Conservation (phyloP, 2,797 vertebrate species). For the Echiichthys vipera region DNA sequence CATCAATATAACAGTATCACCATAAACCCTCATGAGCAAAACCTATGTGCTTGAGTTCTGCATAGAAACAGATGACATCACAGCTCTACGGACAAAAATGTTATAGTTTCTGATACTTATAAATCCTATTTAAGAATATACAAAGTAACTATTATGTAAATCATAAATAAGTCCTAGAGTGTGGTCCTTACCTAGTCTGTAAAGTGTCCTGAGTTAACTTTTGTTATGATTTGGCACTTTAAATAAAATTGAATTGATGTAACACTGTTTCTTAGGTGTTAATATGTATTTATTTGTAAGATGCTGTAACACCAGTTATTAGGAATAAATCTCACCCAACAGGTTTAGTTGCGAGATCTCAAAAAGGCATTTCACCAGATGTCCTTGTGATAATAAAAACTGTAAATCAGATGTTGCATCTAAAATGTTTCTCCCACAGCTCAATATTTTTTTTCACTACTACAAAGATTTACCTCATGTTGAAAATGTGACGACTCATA, state of each 20-base stretch:
- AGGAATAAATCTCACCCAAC: neutral
- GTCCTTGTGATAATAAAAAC: neutral
- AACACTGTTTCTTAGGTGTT: neutral
- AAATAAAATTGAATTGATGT: too few species aligned
- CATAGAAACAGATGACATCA: constrained; percentile 18
- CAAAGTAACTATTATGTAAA: too few species aligned
- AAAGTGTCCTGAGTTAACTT: too few species aligned
- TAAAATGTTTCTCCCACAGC: neutral
- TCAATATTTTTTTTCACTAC: neutral
- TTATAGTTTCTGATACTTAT: too few species aligned
- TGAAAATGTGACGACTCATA: neutral
- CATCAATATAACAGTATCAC: too few species aligned
- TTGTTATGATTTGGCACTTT: too few species aligned
- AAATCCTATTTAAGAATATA: too few species aligned
- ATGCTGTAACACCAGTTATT: neutral
- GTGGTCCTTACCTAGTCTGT: too few species aligned
- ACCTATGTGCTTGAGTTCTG: neutral
- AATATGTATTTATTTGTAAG: neutral
- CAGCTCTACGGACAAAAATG: neutral
- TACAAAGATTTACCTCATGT: neutral
- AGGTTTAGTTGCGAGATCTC: neutral
- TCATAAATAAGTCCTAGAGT: too few species aligned
- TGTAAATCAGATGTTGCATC: neutral
- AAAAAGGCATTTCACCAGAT: neutral
- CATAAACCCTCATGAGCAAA: neutral